Conservation (phyloP, 2,113 vertebrate genomes). For the Bubo bubo region DNA sequence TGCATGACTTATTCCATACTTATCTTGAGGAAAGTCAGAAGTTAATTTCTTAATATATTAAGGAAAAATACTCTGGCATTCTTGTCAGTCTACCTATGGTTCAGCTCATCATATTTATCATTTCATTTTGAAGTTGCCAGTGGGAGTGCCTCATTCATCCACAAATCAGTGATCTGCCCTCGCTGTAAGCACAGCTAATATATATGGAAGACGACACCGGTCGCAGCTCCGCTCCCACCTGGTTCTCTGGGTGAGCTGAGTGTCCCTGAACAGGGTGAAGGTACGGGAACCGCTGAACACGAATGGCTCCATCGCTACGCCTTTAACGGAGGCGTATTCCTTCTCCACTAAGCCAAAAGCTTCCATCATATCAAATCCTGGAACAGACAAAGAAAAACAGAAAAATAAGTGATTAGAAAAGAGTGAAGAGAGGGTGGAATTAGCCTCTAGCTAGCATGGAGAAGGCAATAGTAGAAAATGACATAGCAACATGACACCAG, state of each 20-base stretch:
- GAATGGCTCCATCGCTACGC: slow-evolving; percentile 86
- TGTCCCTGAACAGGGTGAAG: slow-evolving; percentile 85
- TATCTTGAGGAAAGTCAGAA: background rate
- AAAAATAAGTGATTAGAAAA: background rate
- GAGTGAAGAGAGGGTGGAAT: background rate
- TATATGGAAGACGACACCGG: background rate
- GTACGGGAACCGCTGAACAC: slow-evolving; percentile 77
- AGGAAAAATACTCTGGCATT: background rate
- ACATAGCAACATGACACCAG: background rate
- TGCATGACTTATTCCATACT: background rate
- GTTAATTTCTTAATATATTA: background rate
- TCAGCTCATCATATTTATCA: background rate
- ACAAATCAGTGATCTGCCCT: background rate
- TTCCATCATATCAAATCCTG: slow-evolving; percentile 94
- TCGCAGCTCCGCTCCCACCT: slow-evolving; percentile 69
- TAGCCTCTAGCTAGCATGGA: background rate
- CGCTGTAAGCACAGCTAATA: background rate
- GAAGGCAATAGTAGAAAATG: background rate
- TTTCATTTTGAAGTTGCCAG: background rate
- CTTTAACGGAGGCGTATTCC: slow-evolving; percentile 84
- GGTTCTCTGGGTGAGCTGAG: slow-evolving; percentile 86
- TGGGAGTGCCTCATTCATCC: background rate
- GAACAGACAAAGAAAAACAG: background rate
- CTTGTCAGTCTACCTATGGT: background rate
- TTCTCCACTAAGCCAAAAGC: slow-evolving; percentile 86